Conservation (phyloP, 2,113 vertebrate genomes). For the Aptenodytes patagonicus region DNA sequence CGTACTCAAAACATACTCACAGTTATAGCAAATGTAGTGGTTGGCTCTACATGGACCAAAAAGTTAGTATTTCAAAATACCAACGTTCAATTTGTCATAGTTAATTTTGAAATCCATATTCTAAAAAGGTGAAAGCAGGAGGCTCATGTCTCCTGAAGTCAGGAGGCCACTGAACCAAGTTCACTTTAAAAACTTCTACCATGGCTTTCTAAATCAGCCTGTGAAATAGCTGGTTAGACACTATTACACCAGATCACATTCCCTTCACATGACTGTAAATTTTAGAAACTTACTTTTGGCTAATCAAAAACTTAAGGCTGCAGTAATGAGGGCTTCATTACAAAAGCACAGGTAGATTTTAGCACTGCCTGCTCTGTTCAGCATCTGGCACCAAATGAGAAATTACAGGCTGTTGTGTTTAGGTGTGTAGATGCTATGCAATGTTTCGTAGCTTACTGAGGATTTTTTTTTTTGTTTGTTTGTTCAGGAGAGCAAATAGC, state of each 20-base stretch:
- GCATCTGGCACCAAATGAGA: not conserved
- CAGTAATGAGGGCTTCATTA: not conserved
- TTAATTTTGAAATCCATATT: not conserved
- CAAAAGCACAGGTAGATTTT: not conserved
- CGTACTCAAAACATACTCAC: not conserved
- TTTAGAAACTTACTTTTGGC: not conserved
- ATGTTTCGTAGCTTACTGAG: conserved; percentile 2
- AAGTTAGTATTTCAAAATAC: not conserved
- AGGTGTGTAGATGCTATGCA: not conserved
- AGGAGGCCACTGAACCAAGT: not conserved
- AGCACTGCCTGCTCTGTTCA: not conserved
- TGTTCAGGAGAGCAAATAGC: not conserved
- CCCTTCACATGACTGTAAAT: not conserved
- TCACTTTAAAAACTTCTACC: not conserved
- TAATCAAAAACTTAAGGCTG: not conserved
- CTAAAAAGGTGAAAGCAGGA: not conserved
- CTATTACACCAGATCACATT: not conserved
- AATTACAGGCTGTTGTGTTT: not conserved
- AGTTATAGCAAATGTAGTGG: not conserved
- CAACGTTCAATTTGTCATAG: not conserved
- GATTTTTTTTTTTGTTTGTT: not conserved
- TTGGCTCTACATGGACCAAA: not conserved
- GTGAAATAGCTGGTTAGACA: not conserved
- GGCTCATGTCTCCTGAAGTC: not conserved
- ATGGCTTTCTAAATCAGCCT: not conserved